phyloP scores from a whole-genome alignment of 2,797 vertebrate species.

The Sphaeramia orbicularis region DNA sequence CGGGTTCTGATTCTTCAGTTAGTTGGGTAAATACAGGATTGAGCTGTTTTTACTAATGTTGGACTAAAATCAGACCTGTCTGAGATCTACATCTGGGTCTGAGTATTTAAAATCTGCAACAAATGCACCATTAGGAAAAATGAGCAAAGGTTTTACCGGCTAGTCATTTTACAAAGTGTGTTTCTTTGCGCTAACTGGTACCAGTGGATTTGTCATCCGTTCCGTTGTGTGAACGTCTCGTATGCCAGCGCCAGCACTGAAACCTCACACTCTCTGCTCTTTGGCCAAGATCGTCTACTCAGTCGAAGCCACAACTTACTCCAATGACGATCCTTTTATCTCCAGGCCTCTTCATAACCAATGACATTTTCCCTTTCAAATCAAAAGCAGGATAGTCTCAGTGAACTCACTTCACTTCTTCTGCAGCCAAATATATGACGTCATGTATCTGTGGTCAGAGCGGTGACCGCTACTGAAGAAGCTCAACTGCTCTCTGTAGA shows the following conservation, averaged over 20 bases:
- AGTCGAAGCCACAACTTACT: conserved; percentile 39
- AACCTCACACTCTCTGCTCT: conserved; percentile 57
- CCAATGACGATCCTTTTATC: conserved; percentile 56
- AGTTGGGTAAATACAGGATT: too few relatives aligned
- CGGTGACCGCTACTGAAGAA: conserved; percentile 52
- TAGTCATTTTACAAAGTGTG: conserved; percentile 30
- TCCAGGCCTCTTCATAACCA: conserved; percentile 42
- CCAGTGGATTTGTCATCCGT: conserved; percentile 56
- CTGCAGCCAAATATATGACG: conserved; percentile 46
- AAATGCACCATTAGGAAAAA: conserved; percentile 2
- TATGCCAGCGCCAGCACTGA: conserved; percentile 31
- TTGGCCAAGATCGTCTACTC: conserved; percentile 51
- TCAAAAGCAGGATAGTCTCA: conserved; percentile 57
- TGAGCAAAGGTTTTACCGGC: conserved; percentile 7
- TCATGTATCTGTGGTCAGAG: conserved; percentile 59
- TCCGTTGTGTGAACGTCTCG: conserved; percentile 36
- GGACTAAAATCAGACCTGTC: neutral
- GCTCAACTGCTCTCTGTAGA: conserved; percentile 8
- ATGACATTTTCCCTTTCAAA: conserved; percentile 43
- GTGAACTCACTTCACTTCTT: conserved; percentile 23
- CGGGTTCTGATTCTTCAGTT: too few relatives aligned
- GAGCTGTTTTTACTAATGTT: too few relatives aligned
- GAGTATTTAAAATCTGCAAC: neutral
- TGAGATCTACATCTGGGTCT: neutral
- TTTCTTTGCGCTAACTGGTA: conserved; percentile 31